Evolutionary conservation across 2,888 invertebrate species (phyloP).

Genomic region (Agriopis leucophaearia): DNA sequence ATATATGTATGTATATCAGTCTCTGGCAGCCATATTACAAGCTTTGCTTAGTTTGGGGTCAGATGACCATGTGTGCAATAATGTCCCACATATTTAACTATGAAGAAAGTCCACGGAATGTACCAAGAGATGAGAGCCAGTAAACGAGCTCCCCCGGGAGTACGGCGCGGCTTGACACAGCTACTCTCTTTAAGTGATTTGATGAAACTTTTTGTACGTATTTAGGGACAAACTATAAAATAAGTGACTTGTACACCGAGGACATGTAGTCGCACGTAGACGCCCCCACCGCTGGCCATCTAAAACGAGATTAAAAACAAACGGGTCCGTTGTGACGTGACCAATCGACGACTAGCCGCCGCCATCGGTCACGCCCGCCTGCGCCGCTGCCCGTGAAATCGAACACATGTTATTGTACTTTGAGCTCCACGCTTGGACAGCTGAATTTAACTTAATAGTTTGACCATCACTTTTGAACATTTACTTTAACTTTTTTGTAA

Average conservation of each 20-base stretch:
- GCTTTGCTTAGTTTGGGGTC: no score
- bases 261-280: background rate
- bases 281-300: background rate
- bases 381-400: conserved; percentile 44
- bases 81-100: background rate
- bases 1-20: no score
- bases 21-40: no score
- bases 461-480: no score
- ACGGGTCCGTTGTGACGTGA: conserved; percentile 43
- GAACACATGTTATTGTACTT: conserved; percentile 49
- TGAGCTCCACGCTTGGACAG: background rate
- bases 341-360: conserved; percentile 61
- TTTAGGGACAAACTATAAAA: conserved; percentile 9
- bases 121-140: background rate
- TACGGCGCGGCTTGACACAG: background rate
- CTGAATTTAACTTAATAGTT: no score
- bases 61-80: no score
- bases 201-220: conserved; percentile 8
- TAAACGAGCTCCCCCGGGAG: background rate
- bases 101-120: background rate
- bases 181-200: conserved; percentile 29
- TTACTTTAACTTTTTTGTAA: no score
- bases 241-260: conserved; percentile 7
- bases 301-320: conserved; percentile 24
- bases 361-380: conserved; percentile 56